Conservation (phyloP, 2,797 vertebrate species). For the Protosalanx chinensis region DNA sequence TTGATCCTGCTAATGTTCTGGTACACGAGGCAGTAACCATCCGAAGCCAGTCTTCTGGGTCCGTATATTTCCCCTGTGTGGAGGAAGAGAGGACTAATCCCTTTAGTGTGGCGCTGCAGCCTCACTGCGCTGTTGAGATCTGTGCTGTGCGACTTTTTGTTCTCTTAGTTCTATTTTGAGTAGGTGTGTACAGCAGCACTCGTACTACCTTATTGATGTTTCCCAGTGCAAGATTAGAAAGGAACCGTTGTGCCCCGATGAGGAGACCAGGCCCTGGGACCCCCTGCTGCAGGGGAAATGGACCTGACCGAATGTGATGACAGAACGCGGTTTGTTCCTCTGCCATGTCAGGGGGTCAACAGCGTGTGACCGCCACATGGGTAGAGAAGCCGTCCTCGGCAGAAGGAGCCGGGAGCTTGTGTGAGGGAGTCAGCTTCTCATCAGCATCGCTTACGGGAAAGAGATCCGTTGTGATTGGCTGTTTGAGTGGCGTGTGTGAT, state of each 20-base stretch:
- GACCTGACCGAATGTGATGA: conserved; percentile 22
- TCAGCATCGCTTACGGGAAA: conserved; percentile 17
- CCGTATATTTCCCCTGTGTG: conserved; percentile 21
- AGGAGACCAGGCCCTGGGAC: no score
- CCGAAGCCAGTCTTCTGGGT: conserved; percentile 18
- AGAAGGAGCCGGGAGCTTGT: neutral
- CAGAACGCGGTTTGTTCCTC: conserved; percentile 30
- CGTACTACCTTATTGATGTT: no score
- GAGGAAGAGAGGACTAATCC: conserved; percentile 27
- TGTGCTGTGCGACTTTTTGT: neutral
- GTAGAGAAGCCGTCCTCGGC: conserved; percentile 9
- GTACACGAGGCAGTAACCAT: neutral
- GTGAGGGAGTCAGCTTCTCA: conserved; percentile 7
- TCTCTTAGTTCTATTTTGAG: conserved; percentile 19
- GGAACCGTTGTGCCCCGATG: no score
- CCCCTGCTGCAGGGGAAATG: conserved; percentile 31
- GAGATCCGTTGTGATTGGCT: conserved; percentile 36
- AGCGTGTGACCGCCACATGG: conserved; percentile 14
- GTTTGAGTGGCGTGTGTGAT: conserved; percentile 47
- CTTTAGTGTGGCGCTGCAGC: conserved; percentile 6
- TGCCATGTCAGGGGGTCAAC: conserved; percentile 22
- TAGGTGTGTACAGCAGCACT: neutral
- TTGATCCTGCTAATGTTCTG: conserved; percentile 24
- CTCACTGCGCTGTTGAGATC: conserved; percentile 13
- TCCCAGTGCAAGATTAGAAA: no score